Evolutionary conservation across 2,888 invertebrate species (phyloP).

Genomic region (Drosophila kokeensis): DNA sequence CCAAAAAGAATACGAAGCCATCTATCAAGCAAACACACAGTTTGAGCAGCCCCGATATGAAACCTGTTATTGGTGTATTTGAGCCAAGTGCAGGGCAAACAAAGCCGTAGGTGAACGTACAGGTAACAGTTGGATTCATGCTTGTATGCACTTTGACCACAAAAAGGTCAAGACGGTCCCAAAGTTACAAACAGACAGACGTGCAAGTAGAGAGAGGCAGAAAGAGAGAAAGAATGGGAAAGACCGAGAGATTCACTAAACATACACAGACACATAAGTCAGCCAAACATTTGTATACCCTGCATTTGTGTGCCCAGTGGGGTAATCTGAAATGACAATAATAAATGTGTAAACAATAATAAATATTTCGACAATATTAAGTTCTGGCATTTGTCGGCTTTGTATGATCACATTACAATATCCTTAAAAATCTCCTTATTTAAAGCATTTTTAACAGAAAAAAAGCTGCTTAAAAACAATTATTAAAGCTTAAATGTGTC

Average conservation of each 20-base stretch:
- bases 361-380: not conserved
- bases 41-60: constrained; percentile 49
- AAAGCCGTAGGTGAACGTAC: constrained; percentile 12
- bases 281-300: constrained; percentile 53
- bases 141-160: constrained; percentile 78
- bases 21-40: constrained; percentile 65
- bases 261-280: constrained; percentile 15
- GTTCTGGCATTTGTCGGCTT: not conserved
- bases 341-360: not conserved
- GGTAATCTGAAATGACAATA: too few relatives aligned
- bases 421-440: too few relatives aligned
- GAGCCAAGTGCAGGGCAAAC: constrained; percentile 64
- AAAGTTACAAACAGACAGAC: constrained; percentile 46
- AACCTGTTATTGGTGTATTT: constrained; percentile 61
- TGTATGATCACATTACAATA: too few relatives aligned
- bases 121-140: constrained; percentile 63
- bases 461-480: too few relatives aligned
- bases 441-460: too few relatives aligned
- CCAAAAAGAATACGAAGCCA: constrained; percentile 51
- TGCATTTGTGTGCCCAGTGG: not conserved
- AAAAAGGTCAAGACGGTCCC: constrained; percentile 73
- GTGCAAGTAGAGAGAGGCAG: not conserved
- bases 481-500: not conserved
- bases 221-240: not conserved
- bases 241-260: not conserved